Evolutionary conservation across 1,140 invertebrate genomes (phyloP).

Genomic region (Panulirus ornatus): DNA sequence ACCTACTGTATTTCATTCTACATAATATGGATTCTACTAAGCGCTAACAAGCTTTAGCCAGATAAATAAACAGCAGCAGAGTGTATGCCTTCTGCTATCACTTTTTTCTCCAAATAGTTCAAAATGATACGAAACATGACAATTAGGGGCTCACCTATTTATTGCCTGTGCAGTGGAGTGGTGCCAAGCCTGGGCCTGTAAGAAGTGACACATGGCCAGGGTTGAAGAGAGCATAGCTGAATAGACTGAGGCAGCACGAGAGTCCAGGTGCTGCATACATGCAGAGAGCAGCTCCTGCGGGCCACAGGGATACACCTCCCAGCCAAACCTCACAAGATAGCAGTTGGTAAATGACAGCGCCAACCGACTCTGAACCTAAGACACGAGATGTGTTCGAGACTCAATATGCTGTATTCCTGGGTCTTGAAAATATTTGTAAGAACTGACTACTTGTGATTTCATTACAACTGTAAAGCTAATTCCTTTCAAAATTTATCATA

Average conservation of each 20-base stretch:
- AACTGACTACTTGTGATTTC: too few relatives aligned
- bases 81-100: not conserved
- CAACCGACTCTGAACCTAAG: conserved; percentile 53
- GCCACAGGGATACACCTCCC: conserved; percentile 36
- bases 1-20: too few relatives aligned
- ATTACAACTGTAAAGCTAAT: too few relatives aligned
- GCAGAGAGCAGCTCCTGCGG: not conserved
- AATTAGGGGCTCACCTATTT: conserved; percentile 13
- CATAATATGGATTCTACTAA: too few relatives aligned
- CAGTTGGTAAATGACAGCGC: conserved; percentile 59
- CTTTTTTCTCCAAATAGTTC: too few relatives aligned
- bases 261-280: conserved; percentile 49
- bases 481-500: too few relatives aligned
- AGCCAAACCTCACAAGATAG: conserved; percentile 40
- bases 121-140: too few relatives aligned
- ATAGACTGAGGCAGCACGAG: conserved; percentile 42
- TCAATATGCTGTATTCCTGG: too few relatives aligned
- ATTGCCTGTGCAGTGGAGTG: conserved; percentile 25
- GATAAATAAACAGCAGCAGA: not conserved
- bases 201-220: conserved; percentile 56
- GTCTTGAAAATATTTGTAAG: too few relatives aligned
- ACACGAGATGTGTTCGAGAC: too few relatives aligned
- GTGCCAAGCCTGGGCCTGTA: conserved; percentile 51
- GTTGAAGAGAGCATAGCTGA: conserved; percentile 50
- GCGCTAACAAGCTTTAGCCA: too few relatives aligned